These are phyloP conservation scores for Oophaga sylvatica DNA, from an alignment of 2,797 vertebrate species.

Conservation along the genomic window DNA sequence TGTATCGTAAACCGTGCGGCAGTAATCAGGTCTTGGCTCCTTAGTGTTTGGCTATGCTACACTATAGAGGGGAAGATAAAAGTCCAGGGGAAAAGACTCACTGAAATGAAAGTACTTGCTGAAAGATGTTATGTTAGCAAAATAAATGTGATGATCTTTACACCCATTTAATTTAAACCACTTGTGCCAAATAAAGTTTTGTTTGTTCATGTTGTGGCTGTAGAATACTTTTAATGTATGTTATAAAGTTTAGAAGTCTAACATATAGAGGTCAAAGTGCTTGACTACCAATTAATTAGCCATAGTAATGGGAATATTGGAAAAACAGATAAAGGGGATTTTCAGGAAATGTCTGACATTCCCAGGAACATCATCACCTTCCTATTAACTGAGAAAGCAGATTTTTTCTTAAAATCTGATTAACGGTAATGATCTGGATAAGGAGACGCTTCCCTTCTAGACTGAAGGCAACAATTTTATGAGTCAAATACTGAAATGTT, in stretches of 20 bases:
- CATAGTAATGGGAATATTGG: conserved; percentile 22
- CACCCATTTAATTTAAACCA: conserved; percentile 48
- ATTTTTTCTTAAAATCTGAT: conserved; percentile 15
- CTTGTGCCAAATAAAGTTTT: conserved; percentile 45
- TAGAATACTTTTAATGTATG: conserved; percentile 12
- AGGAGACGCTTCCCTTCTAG: background rate
- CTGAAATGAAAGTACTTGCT: conserved; percentile 30
- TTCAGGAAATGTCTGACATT: conserved; percentile 38
- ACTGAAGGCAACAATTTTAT: conserved; percentile 30
- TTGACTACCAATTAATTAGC: conserved; percentile 41
- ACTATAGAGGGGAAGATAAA: background rate
- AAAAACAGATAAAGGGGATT: conserved; percentile 35
- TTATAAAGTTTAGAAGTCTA: conserved; percentile 30
- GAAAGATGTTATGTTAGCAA: conserved; percentile 31
- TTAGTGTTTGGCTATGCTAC: conserved; percentile 1
- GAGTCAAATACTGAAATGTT: background rate
- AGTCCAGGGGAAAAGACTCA: conserved; percentile 9
- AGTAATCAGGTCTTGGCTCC: conserved; percentile 9
- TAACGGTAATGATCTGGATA: conserved; percentile 18
- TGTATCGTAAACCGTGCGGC: conserved; percentile 9
- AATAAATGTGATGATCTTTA: conserved; percentile 37
- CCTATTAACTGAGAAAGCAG: conserved; percentile 48
- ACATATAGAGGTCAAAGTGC: conserved; percentile 41
- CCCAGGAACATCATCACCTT: conserved; percentile 44
- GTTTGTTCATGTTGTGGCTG: conserved; percentile 38